phyloP scores from a whole-genome alignment of 2,113 vertebrate species.

The Centropus bengalensis region DNA sequence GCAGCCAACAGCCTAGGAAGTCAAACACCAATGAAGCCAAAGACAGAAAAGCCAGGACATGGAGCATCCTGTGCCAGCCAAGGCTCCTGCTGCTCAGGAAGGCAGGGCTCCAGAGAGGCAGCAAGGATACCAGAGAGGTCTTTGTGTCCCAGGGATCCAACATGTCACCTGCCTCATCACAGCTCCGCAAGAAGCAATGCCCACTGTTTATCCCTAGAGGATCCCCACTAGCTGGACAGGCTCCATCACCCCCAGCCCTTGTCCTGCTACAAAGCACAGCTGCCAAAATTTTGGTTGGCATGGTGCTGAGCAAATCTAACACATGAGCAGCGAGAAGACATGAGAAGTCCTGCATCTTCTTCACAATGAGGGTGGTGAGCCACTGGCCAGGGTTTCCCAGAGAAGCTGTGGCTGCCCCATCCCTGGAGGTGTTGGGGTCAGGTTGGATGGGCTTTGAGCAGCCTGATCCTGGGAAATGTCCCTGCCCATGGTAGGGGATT shows the following conservation, averaged over 20 bases:
- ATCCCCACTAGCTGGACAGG: not conserved
- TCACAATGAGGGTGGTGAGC: too few species aligned
- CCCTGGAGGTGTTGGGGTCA: too few species aligned
- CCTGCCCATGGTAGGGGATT: too few species aligned
- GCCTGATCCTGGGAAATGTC: too few species aligned
- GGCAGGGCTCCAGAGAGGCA: not conserved
- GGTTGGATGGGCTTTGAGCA: too few species aligned
- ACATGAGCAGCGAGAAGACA: not conserved
- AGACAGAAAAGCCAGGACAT: not conserved
- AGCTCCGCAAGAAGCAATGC: rapidly evolving
- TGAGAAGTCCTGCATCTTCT: not conserved
- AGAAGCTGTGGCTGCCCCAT: too few species aligned
- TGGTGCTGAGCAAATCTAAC: not conserved
- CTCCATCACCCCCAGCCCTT: not conserved
- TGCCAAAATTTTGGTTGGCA: not conserved
- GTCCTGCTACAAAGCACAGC: not conserved
- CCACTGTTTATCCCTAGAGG: not conserved
- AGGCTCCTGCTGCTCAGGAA: not conserved
- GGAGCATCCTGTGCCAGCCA: not conserved
- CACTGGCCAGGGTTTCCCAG: too few species aligned
- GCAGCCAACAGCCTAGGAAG: conserved; percentile 15
- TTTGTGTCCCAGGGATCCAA: not conserved
- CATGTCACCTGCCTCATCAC: not conserved
- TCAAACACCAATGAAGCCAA: not conserved
- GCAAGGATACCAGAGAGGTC: not conserved